phyloP scores from a whole-genome alignment of 2,113 vertebrate genomes.

The Phasianus colchicus region DNA sequence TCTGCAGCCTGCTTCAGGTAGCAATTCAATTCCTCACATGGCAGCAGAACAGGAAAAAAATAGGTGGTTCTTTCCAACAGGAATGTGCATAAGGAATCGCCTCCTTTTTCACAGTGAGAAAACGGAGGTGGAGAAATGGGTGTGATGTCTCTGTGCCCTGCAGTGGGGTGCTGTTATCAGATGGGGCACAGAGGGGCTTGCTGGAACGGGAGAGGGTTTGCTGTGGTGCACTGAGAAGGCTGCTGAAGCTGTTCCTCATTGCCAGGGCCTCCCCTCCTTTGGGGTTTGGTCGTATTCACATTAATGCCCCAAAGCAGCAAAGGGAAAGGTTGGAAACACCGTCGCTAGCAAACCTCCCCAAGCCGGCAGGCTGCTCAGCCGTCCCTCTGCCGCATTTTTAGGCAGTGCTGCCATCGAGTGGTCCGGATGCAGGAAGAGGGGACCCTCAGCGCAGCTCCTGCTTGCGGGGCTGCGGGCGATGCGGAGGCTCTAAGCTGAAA shows the following conservation, averaged over 20 bases:
- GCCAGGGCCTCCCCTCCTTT: neutral
- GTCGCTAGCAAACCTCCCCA: neutral
- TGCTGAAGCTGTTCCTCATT: fast-evolving
- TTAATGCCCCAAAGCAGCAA: fast-evolving
- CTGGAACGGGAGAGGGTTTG: neutral
- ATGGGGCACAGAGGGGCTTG: neutral
- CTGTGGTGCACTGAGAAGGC: neutral
- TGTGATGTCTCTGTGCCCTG: neutral
- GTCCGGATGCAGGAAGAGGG: neutral
- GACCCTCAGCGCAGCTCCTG: no score
- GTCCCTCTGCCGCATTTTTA: neutral
- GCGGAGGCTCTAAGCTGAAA: neutral
- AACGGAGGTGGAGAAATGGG: neutral
- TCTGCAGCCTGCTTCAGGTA: neutral
- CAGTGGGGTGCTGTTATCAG: neutral
- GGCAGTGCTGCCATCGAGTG: slow-evolving; percentile 50
- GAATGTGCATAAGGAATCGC: neutral
- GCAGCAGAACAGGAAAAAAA: neutral
- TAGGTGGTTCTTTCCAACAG: fast-evolving
- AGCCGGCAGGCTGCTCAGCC: neutral
- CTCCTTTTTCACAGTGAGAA: neutral
- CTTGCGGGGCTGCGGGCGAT: neutral
- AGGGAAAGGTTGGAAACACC: neutral
- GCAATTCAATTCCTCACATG: neutral
- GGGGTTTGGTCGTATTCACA: neutral